These are phyloP conservation scores for Spheniscus humboldti DNA, from an alignment of 2,797 vertebrate genomes.

Conservation along the genomic window DNA sequence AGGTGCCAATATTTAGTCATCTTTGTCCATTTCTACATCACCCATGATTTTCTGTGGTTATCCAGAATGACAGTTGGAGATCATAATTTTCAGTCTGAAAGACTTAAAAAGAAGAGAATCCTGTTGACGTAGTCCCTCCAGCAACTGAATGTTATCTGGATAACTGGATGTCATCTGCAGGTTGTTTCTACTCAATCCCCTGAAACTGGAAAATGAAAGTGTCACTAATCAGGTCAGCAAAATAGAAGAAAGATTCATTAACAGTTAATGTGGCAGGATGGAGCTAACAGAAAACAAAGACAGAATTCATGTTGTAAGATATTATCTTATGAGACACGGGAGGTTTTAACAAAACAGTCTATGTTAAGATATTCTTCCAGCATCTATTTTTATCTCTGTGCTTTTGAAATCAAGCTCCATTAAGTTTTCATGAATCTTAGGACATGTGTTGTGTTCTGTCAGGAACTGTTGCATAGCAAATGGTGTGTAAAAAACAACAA, in stretches of 20 bases:
- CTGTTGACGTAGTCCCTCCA: neutral
- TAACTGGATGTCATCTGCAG: neutral
- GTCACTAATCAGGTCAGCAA: neutral
- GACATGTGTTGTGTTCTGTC: conserved; percentile 39
- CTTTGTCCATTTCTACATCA: neutral
- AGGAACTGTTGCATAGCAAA: conserved; percentile 37
- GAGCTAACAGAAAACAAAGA: neutral
- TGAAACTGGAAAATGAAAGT: neutral
- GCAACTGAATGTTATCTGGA: neutral
- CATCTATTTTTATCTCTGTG: conserved; percentile 50
- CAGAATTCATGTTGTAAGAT: conserved; percentile 2
- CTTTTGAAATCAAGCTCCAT: conserved; percentile 58
- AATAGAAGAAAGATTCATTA: neutral
- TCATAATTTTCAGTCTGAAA: neutral
- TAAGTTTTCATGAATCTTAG: conserved; percentile 59
- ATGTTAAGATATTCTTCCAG: conserved; percentile 15
- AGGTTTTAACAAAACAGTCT: conserved; percentile 19
- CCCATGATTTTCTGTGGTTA: neutral
- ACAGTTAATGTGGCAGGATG: neutral
- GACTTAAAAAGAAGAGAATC: neutral
- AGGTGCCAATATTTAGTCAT: neutral
- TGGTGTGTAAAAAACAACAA: neutral
- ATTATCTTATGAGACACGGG: neutral
- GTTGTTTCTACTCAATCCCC: neutral
- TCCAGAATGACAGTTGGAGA: neutral